Evolutionary conservation across 2,888 invertebrate genomes (phyloP), one percentile per base, ranked within the genome.

Genomic region (Caenorhabditis plicata): DNA sequence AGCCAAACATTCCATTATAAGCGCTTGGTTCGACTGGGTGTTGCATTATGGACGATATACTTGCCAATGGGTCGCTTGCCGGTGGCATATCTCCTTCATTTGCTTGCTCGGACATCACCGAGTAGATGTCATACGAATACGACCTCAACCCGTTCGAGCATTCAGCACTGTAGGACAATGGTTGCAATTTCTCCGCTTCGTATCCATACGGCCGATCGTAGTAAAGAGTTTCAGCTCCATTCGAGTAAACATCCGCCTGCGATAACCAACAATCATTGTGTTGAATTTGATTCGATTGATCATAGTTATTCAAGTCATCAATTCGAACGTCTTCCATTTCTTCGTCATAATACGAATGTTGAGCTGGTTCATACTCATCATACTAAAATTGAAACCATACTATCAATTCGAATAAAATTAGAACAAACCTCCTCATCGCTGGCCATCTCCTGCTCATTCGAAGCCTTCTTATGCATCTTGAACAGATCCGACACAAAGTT

Each of bases 401-500:
- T 31, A 9, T 11, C 9, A 31, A 11, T 31, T 31, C 13, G 13
- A 11, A 11, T 31, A 31, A 31, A 31, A 9, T 31, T 26, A 7
- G 25, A 13, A 17, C 11, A 19, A 9, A 9, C 43, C 27, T 45
- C 36, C 20, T n/a, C n/a, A n/a, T n/a, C n/a, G n/a, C n/a, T n/a
- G 7, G 54, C 54, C 54, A 54, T 54, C 43, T 61, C 61, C 27
- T 61, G 51, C 20, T 46, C 48, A 4, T 44, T 20, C 22, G 57
- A 23, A 5, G 53, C 40, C 23, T 52, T 62, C 40, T 62, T 62
- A 19, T 47, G 62, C 41, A 62, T 55, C 36, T 60, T 62, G 54
- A 66, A 56, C 36, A 69, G 40, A 36, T 66, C 64, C 17, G 64
- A 57, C 19, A 69, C 66, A 35, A 69, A 69, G 56, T 69, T 69